Base-by-base conservation (phyloP, 2,797 vertebrate genomes). In the Phataginus tricuspis region DNA sequence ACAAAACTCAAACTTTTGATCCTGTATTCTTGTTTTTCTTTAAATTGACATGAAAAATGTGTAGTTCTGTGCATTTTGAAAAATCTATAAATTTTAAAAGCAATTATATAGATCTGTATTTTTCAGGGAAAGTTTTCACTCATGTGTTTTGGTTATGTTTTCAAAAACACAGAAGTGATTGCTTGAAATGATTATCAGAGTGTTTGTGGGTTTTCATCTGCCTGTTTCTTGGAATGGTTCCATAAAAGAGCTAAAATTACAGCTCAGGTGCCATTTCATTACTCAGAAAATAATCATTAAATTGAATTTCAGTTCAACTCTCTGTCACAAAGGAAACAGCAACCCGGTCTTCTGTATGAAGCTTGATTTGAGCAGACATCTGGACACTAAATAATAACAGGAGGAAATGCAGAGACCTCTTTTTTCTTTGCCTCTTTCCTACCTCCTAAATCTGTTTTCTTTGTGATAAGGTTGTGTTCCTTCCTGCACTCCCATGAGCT, bases 201-300 rank as follows among this genome's bases (percentile, higher is more conserved):
- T 91, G 42, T 94, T 80, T 93, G 79, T 94, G 77, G 53, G 51
- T 75, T 79, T 95, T 79, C 69, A 55, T 89, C 25, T 92, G 79
- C 42, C 61, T 86, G 0, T 94, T 95, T 96, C 79, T 86, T 96
- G 93, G 93, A 94, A 95, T 95, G 80, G n/a, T 93, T 95, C 71
- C 49, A 19, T 96, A 97, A 96, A 77, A 96, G 93, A 92, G 79
- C 86, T 83, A 96, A 77, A 95, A 72, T 95, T 94, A 80, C 1
- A 95, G 91, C n/a, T 93, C 78, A 91, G 55, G 69, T 95, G 71
- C 88, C 59, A 68, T 92, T 95, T 92, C 49, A 86, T 39, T 94
- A 63, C 63, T 95, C 64, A 57, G 79, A 66, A 83, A 66, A 11
- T 84, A 80, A 78, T 94, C 93, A 90, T 91, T 94, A 87, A 96